Percentiles rank a stretch among this genome's conserved stretches.
phyloP scores from a whole-genome alignment of 2,797 vertebrate species.

The Argentina silus region DNA sequence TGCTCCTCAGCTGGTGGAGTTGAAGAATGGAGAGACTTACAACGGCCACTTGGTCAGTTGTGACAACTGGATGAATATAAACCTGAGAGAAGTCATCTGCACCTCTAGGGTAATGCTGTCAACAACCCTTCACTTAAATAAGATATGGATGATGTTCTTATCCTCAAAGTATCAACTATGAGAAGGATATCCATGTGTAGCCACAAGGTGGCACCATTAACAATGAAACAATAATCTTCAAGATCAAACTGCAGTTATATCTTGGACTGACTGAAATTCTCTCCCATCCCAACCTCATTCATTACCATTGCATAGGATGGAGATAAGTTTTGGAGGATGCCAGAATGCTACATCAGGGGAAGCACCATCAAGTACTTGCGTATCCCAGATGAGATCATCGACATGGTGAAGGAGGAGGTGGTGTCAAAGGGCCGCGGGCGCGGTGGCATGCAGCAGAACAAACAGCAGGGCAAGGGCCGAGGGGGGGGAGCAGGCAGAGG shows the following conservation, averaged over 20 bases:
- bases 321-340: slow-evolving; percentile 99
- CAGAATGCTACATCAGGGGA: slow-evolving; percentile 96
- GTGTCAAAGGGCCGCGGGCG: slow-evolving; percentile 93
- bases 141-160: too few relatives aligned
- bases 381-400: slow-evolving; percentile 96
- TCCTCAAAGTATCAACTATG: too few relatives aligned
- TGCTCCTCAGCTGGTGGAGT: slow-evolving; percentile 87
- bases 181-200: neutral
- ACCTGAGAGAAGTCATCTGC: slow-evolving; percentile 97
- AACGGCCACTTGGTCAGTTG: slow-evolving; percentile 98
- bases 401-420: slow-evolving; percentile 99
- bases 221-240: neutral
- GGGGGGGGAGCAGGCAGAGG: slow-evolving; percentile 85
- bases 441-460: slow-evolving; percentile 92
- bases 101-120: slow-evolving; percentile 86
- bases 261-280: neutral
- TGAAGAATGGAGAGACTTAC: slow-evolving; percentile 98
- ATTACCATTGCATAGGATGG: slow-evolving; percentile 81
- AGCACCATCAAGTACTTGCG: slow-evolving; percentile 98
- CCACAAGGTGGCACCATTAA: slow-evolving; percentile 19
- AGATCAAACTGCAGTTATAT: too few relatives aligned
- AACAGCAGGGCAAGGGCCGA: slow-evolving; percentile 89
- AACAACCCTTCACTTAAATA: neutral
- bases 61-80: slow-evolving; percentile 99
- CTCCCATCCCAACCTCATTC: neutral